A percentile compares a stretch with the other conserved stretches of the same genome.
These are phyloP conservation scores for Protodeltote pygarga DNA, from an alignment of 2,888 invertebrate species.

Conservation along the genomic window DNA sequence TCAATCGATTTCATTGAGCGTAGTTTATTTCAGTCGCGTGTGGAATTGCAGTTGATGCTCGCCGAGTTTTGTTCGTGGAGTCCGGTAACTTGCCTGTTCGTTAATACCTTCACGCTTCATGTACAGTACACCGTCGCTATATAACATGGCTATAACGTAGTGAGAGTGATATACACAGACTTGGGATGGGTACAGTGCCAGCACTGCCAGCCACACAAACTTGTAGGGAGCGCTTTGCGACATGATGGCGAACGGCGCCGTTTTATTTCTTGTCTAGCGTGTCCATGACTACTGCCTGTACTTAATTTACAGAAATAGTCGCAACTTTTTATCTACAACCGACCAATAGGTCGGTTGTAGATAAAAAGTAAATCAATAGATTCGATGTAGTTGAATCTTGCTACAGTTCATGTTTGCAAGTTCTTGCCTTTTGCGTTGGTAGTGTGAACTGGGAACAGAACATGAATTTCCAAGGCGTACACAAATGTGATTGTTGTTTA, in stretches of 20 bases:
- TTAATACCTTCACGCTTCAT: slow-evolving; percentile 28
- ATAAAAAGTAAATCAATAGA: too few species aligned
- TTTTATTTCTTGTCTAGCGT: slow-evolving; percentile 61
- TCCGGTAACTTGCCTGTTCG: slow-evolving; percentile 30
- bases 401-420: not conserved
- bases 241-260: slow-evolving; percentile 41
- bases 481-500: too few species aligned
- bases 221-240: slow-evolving; percentile 56
- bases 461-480: not conserved
- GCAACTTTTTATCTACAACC: slow-evolving; percentile 33
- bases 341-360: not conserved
- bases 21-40: slow-evolving; percentile 66
- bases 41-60: slow-evolving; percentile 46
- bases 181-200: slow-evolving; percentile 29
- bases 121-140: slow-evolving; percentile 44
- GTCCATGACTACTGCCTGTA: slow-evolving; percentile 51
- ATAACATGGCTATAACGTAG: slow-evolving; percentile 24
- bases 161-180: slow-evolving; percentile 28
- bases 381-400: too few species aligned
- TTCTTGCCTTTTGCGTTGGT: not conserved
- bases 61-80: slow-evolving; percentile 38
- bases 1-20: slow-evolving; percentile 65
- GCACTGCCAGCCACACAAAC: slow-evolving; percentile 41
- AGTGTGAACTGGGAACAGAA: too few species aligned
- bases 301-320: slow-evolving; percentile 65